Conservation (phyloP, 2,797 vertebrate genomes). For the Molossus molossus region DNA sequence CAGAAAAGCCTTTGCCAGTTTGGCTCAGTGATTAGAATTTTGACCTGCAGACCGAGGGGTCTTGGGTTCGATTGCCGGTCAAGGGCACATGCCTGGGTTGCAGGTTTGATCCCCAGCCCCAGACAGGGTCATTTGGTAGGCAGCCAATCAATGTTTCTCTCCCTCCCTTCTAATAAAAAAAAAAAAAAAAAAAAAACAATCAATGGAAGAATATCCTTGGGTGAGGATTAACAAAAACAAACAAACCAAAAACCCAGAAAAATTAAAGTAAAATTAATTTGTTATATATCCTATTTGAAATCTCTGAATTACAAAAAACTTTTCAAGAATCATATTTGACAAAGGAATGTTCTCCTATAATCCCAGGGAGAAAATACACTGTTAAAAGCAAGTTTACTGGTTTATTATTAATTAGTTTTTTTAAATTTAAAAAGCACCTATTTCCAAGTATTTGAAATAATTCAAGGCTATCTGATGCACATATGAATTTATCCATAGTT, state of each 20-base stretch:
- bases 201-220: too few relatives aligned
- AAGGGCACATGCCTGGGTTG: too few relatives aligned
- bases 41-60: too few relatives aligned
- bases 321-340: conserved; percentile 1
- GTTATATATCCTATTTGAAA: background rate
- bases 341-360: conserved; percentile 1
- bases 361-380: background rate
- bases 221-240: too few relatives aligned
- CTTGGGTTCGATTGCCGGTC: too few relatives aligned
- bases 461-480: conserved; percentile 40
- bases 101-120: too few relatives aligned
- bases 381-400: background rate
- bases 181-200: too few relatives aligned
- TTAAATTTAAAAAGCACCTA: background rate
- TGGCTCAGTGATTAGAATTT: too few relatives aligned
- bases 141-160: too few relatives aligned
- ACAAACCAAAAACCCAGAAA: background rate
- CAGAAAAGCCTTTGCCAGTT: background rate
- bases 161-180: too few relatives aligned
- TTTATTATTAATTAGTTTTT: conserved; percentile 20
- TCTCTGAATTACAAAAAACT: background rate
- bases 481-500: conserved; percentile 27
- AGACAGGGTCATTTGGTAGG: too few relatives aligned
- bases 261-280: conserved; percentile 24
- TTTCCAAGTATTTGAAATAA: conserved; percentile 57